Percentiles rank a stretch among this genome's conserved stretches.
Evolutionary conservation across 2,797 vertebrate species (phyloP).

Genomic region (Mastacembelus armatus): DNA sequence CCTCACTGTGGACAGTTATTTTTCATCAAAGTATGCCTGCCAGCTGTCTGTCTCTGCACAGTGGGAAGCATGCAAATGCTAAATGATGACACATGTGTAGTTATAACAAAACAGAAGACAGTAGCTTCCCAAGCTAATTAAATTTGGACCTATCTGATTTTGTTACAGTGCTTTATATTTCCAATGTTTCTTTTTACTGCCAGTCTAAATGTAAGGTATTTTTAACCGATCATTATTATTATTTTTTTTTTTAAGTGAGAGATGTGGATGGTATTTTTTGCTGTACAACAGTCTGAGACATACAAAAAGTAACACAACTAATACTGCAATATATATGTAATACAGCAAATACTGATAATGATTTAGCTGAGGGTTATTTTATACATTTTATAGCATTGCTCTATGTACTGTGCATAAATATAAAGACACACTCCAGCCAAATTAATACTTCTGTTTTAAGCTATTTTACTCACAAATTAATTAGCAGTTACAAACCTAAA

Average conservation of each 20-base stretch:
- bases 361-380: too few species aligned
- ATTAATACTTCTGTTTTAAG: not conserved
- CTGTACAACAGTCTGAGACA: too few species aligned
- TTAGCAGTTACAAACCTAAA: not conserved
- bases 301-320: too few species aligned
- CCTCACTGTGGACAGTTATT: constrained; percentile 28
- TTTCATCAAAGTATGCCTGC: constrained; percentile 26
- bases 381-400: too few species aligned
- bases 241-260: too few species aligned
- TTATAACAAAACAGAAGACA: not conserved
- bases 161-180: not conserved
- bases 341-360: too few species aligned
- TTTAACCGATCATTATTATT: too few species aligned
- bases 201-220: not conserved
- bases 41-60: constrained; percentile 14
- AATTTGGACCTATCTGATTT: not conserved
- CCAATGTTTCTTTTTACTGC: not conserved
- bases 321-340: too few species aligned
- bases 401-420: not conserved
- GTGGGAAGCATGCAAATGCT: constrained; percentile 1
- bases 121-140: not conserved
- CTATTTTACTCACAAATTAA: not conserved
- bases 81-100: not conserved
- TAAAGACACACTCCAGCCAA: not conserved
- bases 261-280: not conserved